Evolutionary conservation across 2,797 vertebrate genomes (phyloP), one percentile per base, ranked within the genome.

Genomic region (Fratercula arctica): DNA sequence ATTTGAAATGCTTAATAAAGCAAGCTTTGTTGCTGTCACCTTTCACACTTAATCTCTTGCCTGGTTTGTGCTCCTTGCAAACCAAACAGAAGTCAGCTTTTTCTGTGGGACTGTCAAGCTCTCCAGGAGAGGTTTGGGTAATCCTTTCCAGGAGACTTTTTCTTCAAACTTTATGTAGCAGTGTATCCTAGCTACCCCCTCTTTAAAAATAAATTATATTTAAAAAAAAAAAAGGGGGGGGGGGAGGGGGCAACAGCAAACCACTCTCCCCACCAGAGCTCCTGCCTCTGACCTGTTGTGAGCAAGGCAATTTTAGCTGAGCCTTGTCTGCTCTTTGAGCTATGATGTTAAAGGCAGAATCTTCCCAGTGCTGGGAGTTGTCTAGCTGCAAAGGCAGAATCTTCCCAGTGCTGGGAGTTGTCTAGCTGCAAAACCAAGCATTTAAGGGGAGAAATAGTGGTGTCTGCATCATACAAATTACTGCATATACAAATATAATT

Each of bases 1-100:
- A 51, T 96, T 93, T 89, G 57, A 87, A 95, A 88, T 94, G 76
- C 82, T 93, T 94, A 83, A 89, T 95, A 84, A 95, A 87, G 6
- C 59, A 60, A 41, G 39, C 57, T 85, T 89, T 94, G 68, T 89
- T 85, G 72, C 76, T 73, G 60, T 92, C 50, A 45, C 78, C 78
- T 96, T 94, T 95, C 87, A 50, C 79, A 78, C 74, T 50, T 91
- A 51, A 88, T 95, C 54, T 84, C 39, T 89, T 91, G 76, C 45
- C 41, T 91, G 16, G 7, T 72, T 80, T 92, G 54, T 80, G 43
- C 20, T 87, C 23, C 41, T 76, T 92, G 54, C 31, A 69, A 45
- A 61, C 28, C 69, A 73, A 41, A 80, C 24, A 75, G 74, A 75
- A 72, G 25, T 54, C 46, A 61, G 57, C 14, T 85, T 87, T 93